Percentiles rank a stretch among this genome's conserved stretches.
phyloP scores from a whole-genome alignment of 1,140 invertebrate species.

The Bradysia coprophila region DNA sequence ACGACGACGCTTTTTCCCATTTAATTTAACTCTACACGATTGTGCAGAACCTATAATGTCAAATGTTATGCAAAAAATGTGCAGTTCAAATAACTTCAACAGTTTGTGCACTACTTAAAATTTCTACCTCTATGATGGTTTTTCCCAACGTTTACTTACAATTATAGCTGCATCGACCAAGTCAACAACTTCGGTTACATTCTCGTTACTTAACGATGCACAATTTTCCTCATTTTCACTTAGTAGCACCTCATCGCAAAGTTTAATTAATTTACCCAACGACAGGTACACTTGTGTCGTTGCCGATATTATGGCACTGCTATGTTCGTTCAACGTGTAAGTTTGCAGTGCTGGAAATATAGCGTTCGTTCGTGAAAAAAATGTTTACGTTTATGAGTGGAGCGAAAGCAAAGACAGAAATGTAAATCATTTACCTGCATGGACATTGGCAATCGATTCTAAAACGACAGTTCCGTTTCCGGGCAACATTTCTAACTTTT shows the following conservation, averaged over 20 bases:
- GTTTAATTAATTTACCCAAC: conserved; percentile 66
- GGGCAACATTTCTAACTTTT: conserved; percentile 79
- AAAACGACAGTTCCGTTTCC: conserved; percentile 83
- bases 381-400: too few species aligned
- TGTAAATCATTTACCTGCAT: conserved; percentile 39
- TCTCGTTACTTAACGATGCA: conserved; percentile 41
- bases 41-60: not conserved
- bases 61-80: too few species aligned
- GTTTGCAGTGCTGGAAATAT: conserved; percentile 28
- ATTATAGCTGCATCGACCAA: conserved; percentile 62
- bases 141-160: too few species aligned
- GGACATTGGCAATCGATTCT: conserved; percentile 78
- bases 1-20: too few species aligned
- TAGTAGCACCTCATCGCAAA: conserved; percentile 75
- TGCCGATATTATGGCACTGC: conserved; percentile 39
- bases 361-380: too few species aligned
- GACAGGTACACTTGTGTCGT: conserved; percentile 74
- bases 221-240: conserved; percentile 39
- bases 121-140: too few species aligned
- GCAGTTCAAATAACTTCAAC: too few species aligned
- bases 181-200: conserved; percentile 59
- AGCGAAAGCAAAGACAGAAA: too few species aligned
- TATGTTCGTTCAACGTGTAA: conserved; percentile 49
- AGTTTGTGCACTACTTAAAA: too few species aligned
- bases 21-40: too few species aligned